A percentile compares a stretch with the other conserved stretches of the same genome.
These are phyloP conservation scores for Watersipora subatra DNA, from an alignment of 1,140 invertebrate species.

Conservation along the genomic window DNA sequence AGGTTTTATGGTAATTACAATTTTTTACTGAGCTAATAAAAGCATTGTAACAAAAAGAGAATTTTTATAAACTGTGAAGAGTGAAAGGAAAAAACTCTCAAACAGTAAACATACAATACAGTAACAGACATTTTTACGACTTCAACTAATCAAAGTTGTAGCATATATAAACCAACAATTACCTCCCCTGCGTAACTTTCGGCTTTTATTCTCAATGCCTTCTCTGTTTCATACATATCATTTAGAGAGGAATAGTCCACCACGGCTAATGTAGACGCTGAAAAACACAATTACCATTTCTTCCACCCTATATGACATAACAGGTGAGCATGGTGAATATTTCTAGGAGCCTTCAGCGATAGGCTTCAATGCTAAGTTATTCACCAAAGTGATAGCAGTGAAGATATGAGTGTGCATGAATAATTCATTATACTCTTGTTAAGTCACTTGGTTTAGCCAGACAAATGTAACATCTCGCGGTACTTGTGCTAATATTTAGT, in stretches of 20 bases:
- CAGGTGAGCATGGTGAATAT: no score
- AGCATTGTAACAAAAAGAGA: background rate
- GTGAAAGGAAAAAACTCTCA: background rate
- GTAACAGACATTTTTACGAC: background rate
- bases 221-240: background rate
- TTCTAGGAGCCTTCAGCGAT: no score
- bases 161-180: no score
- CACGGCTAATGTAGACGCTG: background rate
- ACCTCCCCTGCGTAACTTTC: background rate
- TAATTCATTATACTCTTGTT: background rate
- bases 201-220: background rate
- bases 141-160: no score
- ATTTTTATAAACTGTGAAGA: background rate
- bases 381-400: no score
- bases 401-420: background rate
- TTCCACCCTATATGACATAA: background rate
- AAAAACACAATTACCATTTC: background rate
- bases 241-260: background rate
- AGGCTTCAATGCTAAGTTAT: no score
- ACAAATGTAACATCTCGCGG: no score
- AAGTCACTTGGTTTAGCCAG: background rate
- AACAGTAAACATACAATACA: background rate
- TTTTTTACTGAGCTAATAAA: background rate
- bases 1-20: no score
- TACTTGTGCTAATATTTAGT: no score